Base-by-base conservation (phyloP, 2,113 vertebrate genomes). In the Hiodon alosoides region DNA sequence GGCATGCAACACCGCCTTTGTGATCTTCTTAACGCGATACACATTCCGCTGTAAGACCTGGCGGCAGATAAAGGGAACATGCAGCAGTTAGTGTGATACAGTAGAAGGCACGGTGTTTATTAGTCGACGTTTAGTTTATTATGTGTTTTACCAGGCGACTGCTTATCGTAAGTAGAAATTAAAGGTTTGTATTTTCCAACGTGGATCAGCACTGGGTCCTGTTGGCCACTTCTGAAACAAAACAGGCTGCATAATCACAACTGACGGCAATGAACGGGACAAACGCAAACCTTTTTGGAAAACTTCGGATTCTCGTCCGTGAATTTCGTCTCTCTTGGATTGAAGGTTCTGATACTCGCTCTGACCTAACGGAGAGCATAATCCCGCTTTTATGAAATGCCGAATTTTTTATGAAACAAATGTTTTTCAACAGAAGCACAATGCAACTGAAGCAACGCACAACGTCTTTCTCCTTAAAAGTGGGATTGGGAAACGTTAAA, bases 1-100 rank as follows among this genome's bases (percentile, higher is more conserved):
- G 14, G 92, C 90, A 60, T 92, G 93, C 91, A 88, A 92, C 80
- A 99, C 79, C 1, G 93, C 92, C 87, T 92, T 89, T 77, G 90
- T 93, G 80, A 98, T 89, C 77, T 90, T 93, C 85, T 93, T 92
- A 81, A 98, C 95, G 0, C 97, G 95, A 79, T 92, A 78, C 82
- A 96, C 91, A 74, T 99, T 98, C 81, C 94, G 91, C 9, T 94
- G 91, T 88, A 99, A 92, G 81, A 93, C 92, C 97, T 99, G 89
- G 74, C 82, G 51, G 17, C 5, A 82, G 84, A 7, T 80, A 47
- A 84, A 59, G 60, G 9, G n/a, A 75, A 14, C 31, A 2, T 31
- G 50, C 7, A 59, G 54, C 46, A 68, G 55, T 75, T 3, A 68
- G 73, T 2, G 3, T 47, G 46, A 75, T 47, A 61, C 46, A 7